Evolutionary conservation across 2,888 invertebrate genomes (phyloP).

Genomic region (Opisthograptis luteolata): DNA sequence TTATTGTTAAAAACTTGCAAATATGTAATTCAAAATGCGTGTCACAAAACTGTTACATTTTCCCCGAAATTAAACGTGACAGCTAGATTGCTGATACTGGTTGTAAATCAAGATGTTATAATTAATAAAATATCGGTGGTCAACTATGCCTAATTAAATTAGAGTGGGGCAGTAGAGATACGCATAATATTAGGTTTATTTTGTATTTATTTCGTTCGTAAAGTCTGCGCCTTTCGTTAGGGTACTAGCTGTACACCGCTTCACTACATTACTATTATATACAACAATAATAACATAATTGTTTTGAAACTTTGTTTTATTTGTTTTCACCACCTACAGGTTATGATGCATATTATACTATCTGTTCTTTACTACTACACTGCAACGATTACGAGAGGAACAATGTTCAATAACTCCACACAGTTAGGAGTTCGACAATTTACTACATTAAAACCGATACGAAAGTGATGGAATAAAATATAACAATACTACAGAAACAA

Average conservation of each 20-base stretch:
- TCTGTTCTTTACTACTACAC: no score
- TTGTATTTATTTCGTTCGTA: constrained; percentile 44
- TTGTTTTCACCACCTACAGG: constrained; percentile 34
- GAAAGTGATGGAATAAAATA: constrained; percentile 15
- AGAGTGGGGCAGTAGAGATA: neutral
- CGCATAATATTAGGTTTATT: constrained; percentile 33
- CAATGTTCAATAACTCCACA: no score
- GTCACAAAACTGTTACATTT: no score
- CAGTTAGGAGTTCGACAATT: no score
- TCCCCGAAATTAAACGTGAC: no score
- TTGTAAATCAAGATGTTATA: no score
- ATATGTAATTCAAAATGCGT: no score
- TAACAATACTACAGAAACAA: constrained; percentile 50
- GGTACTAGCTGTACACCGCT: constrained; percentile 75
- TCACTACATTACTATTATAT: constrained; percentile 77
- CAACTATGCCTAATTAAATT: neutral
- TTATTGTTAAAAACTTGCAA: no score
- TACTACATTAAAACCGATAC: neutral
- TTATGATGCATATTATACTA: no score
- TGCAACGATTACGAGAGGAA: no score
- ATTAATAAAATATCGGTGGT: constrained; percentile 10
- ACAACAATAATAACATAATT: constrained; percentile 81
- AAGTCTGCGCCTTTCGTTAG: constrained; percentile 69
- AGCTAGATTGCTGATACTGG: no score
- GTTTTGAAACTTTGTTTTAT: constrained; percentile 69